Evolutionary conservation across 1,140 invertebrate genomes (phyloP).

Genomic region (Cepaea nemoralis): DNA sequence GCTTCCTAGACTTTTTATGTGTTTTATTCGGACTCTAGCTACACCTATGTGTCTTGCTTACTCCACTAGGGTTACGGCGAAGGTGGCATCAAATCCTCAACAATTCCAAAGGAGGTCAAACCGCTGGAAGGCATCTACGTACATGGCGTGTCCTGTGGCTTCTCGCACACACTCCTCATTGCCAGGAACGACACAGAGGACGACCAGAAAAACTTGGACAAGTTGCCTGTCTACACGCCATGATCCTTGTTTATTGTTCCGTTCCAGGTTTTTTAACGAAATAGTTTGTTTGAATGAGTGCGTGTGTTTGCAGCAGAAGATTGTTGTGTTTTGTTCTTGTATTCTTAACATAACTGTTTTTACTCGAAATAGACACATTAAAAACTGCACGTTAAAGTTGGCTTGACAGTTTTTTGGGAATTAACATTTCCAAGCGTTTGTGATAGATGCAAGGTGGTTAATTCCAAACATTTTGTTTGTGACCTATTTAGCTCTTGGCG

Average conservation of each 20-base stretch:
- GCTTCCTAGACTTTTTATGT: too few relatives aligned
- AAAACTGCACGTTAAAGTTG: too few relatives aligned
- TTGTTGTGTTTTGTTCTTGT: background rate
- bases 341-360: too few relatives aligned
- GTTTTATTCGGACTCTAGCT: background rate
- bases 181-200: constrained; percentile 79
- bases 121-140: constrained; percentile 86
- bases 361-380: too few relatives aligned
- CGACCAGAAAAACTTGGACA: constrained; percentile 77
- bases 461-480: too few relatives aligned
- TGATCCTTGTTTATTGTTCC: constrained; percentile 30
- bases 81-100: constrained; percentile 84
- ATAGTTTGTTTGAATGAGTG: background rate
- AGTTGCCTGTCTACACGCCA: constrained; percentile 75
- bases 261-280: background rate
- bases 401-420: too few relatives aligned
- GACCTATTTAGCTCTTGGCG: too few relatives aligned
- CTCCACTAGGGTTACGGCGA: constrained; percentile 84
- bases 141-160: constrained; percentile 85
- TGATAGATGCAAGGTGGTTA: too few relatives aligned
- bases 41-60: constrained; percentile 23
- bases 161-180: constrained; percentile 85
- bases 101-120: constrained; percentile 89
- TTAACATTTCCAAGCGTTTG: too few relatives aligned
- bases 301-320: background rate